Base-by-base conservation (phyloP, 2,888 invertebrate genomes). In the Colletes collaris region DNA sequence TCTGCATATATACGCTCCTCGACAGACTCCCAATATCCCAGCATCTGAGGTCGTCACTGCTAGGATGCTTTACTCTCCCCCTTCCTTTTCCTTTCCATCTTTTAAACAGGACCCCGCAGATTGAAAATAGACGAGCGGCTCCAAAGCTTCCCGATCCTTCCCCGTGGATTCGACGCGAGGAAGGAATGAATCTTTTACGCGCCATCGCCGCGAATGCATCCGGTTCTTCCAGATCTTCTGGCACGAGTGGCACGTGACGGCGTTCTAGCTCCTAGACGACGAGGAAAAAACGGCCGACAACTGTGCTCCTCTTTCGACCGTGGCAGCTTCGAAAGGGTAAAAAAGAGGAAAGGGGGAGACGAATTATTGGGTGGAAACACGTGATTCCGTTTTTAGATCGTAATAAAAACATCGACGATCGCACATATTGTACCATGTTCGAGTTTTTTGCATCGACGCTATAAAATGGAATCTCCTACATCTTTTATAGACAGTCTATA, bases 181-280 rank as follows among this genome's bases (percentile, higher is more conserved):
- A 86, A 84, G 86, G 79, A 83, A 86, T 86, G 81, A 86, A 86
- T 84, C 86, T 86, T 86, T 81, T 79, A 76, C 81, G 86, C 81
- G 74, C 75, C 85, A 82, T 86, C 85, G 59, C 77, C 79, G 72
- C 65, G 78, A 55, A 86, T 62, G 80, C 84, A 86, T 86, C 86
- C 85, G 85, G 86, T 80, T 80, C 83, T 63, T 74, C 76, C 82
- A 82, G 86, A 86, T 84, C 82, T 82, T 76, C 66, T 40, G 46
- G 50, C 60, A 37, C 62, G 65, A 53, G 27, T 58, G 76, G 81
- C 83, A 71, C 82, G 83, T 83, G 79, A 84, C 81, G 79, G 83
- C 82, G 70, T 50, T 64, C 60, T 70, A 76, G 63, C 44, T 70
- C 79, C 71, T 79, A 82, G 82, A 73, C 72, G 70, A 71, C 40